Evolutionary conservation across 64 coral and sea anemone genomes (phyloP).

Genomic region (Stichodactyla mertensii): DNA sequence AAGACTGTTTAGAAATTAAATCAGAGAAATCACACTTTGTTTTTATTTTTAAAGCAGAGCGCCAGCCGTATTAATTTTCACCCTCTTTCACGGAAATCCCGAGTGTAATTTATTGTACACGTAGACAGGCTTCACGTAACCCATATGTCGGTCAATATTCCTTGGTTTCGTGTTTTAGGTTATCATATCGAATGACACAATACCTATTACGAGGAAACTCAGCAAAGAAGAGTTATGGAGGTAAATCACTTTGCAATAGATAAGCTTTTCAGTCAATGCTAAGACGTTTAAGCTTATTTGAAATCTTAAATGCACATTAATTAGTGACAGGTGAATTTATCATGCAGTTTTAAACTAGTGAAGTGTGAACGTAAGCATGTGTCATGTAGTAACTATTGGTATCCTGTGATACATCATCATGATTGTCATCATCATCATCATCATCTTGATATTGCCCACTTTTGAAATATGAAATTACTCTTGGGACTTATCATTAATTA

Average conservation of each 20-base stretch:
- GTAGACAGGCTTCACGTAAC: neutral
- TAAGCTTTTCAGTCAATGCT: no score
- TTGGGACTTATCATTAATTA: no score
- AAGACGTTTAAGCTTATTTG: no score
- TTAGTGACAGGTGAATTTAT: no score
- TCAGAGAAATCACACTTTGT: neutral
- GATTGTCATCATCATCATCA: no score
- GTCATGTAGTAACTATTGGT: no score
- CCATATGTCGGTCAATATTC: neutral
- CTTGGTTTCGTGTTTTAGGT: neutral
- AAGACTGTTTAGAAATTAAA: neutral
- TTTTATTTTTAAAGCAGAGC: neutral
- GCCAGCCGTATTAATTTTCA: neutral
- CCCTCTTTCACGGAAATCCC: neutral
- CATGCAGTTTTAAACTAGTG: no score
- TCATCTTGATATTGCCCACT: no score
- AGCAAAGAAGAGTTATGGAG: constrained; percentile 83
- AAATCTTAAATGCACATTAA: no score
- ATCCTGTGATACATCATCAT: no score
- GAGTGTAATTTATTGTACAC: neutral
- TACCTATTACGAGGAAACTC: constrained; percentile 34
- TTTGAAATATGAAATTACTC: no score
- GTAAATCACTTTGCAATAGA: neutral
- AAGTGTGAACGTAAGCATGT: no score
- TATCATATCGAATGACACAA: constrained; percentile 31